Percentiles rank a stretch among this genome's conserved stretches.
Conservation (phyloP, 2,113 vertebrate species). For the Hippocampus abdominalis region DNA sequence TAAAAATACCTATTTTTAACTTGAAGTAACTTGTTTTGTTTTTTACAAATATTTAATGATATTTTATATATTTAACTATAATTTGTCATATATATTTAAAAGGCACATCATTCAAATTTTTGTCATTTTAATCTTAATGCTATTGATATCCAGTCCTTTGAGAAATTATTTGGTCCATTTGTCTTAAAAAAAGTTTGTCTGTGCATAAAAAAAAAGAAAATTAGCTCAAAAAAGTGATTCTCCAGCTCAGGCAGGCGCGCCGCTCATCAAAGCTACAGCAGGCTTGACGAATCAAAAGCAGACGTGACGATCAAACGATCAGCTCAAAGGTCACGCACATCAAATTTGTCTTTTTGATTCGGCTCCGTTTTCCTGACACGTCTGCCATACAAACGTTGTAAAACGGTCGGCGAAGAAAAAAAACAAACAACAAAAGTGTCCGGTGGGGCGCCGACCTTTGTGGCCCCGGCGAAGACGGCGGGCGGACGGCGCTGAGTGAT, state of each 20-base stretch:
- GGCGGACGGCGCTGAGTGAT: constrained; percentile 63
- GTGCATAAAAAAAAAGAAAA: not conserved
- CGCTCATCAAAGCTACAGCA: not conserved
- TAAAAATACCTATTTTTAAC: too few species aligned
- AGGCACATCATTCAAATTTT: too few species aligned
- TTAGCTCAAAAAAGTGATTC: not conserved
- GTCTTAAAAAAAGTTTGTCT: too few species aligned
- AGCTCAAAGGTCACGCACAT: not conserved
- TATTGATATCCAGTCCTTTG: too few species aligned
- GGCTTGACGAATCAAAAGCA: not conserved
- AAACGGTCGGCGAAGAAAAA: not conserved
- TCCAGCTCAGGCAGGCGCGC: not conserved
- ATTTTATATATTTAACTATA: too few species aligned
- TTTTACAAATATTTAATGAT: too few species aligned
- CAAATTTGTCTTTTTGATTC: not conserved
- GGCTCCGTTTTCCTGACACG: not conserved
- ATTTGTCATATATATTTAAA: too few species aligned
- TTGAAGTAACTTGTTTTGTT: too few species aligned
- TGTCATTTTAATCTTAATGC: too few species aligned
- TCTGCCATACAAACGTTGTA: not conserved
- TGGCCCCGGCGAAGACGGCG: constrained; percentile 13
- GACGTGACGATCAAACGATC: not conserved
- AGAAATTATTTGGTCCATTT: too few species aligned
- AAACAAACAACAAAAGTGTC: not conserved
- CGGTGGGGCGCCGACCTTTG: not conserved